A percentile compares a stretch with the other conserved stretches of the same genome.
Conservation (phyloP, 2,797 vertebrate genomes). For the Tragopan temminckii region DNA sequence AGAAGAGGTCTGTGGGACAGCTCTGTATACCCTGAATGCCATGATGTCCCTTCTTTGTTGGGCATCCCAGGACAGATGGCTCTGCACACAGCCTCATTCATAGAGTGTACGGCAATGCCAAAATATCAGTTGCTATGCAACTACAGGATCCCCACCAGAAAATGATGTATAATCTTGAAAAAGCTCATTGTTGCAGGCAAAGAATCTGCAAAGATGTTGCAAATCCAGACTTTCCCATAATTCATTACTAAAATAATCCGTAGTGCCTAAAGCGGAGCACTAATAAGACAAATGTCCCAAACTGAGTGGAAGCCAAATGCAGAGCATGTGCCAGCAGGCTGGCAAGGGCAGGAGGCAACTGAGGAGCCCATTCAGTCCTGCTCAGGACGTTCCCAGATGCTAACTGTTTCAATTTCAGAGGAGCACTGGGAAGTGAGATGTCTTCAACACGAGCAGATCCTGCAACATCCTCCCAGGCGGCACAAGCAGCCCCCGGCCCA, state of each 20-base stretch:
- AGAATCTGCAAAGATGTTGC: background rate
- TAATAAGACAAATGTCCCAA: background rate
- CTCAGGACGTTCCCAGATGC: accelerated
- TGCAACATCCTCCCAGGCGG: background rate
- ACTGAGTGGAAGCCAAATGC: accelerated
- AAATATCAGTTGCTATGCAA: background rate
- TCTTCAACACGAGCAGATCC: background rate
- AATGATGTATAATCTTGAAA: background rate
- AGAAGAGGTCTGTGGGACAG: background rate
- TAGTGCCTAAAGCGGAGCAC: background rate
- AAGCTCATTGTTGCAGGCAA: background rate
- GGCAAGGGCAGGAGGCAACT: background rate
- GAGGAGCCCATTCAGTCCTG: accelerated
- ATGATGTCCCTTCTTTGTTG: background rate
- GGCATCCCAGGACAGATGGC: background rate
- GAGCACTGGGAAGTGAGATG: accelerated
- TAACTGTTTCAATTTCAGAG: background rate
- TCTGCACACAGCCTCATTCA: background rate
- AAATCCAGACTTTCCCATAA: background rate
- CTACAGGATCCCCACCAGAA: background rate
- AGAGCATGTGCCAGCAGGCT: accelerated
- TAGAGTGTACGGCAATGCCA: background rate
- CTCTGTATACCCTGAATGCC: background rate
- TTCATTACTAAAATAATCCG: background rate
- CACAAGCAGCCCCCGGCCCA: background rate